These are phyloP conservation scores for Drosophila kikkawai DNA, from an alignment of 1,140 invertebrate genomes.

Conservation along the genomic window DNA sequence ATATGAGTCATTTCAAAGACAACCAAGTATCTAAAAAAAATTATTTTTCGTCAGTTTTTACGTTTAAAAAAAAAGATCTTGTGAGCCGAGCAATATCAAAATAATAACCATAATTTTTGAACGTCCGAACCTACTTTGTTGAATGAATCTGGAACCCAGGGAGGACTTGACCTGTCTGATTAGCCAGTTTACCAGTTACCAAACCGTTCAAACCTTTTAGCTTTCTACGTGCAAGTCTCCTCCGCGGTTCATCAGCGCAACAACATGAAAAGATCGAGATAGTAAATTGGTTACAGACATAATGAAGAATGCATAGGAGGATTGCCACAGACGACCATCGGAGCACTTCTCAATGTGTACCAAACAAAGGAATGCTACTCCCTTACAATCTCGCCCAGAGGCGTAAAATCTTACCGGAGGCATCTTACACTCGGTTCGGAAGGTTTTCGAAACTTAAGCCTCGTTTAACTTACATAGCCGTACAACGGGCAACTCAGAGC, in stretches of 20 bases:
- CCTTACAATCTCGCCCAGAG: slow-evolving; percentile 13
- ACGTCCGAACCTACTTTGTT: slow-evolving; percentile 8
- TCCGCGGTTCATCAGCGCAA: slow-evolving; percentile 50
- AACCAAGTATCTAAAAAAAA: background rate
- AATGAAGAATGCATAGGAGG: slow-evolving; percentile 30
- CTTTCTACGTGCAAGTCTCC: slow-evolving; percentile 35
- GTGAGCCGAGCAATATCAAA: slow-evolving; percentile 13
- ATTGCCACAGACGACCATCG: slow-evolving; percentile 43
- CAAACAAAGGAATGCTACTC: slow-evolving; percentile 42
- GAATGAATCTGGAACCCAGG: background rate
- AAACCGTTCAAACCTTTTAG: slow-evolving; percentile 65
- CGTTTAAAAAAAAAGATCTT: background rate
- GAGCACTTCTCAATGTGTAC: slow-evolving; percentile 52
- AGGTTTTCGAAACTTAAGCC: slow-evolving; percentile 25
- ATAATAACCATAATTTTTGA: slow-evolving; percentile 11
- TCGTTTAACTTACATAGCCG: slow-evolving; percentile 63
- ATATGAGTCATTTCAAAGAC: background rate
- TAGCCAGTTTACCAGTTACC: slow-evolving; percentile 44
- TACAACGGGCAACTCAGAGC: slow-evolving; percentile 39
- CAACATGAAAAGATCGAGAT: slow-evolving; percentile 69
- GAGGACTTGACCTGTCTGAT: slow-evolving; percentile 8
- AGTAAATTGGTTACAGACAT: slow-evolving; percentile 63
- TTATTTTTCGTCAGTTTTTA: background rate
- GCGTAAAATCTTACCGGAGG: slow-evolving; percentile 36
- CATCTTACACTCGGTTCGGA: slow-evolving; percentile 41